phyloP scores from a whole-genome alignment of 2,113 vertebrate genomes.

The Neomonachus schauinslandi region DNA sequence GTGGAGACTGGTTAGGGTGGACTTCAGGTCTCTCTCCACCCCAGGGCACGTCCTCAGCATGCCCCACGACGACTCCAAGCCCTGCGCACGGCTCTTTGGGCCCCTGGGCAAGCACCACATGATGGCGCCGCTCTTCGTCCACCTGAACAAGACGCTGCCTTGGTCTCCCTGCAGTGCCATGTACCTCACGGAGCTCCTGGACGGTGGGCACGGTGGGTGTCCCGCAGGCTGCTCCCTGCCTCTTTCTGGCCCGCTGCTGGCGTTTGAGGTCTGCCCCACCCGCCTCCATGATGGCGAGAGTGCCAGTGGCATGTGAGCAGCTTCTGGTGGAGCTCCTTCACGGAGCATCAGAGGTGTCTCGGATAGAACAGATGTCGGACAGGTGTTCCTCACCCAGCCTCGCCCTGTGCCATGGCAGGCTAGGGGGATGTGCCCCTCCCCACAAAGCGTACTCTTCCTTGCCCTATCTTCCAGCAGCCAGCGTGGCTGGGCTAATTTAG shows the following conservation, averaged over 20 bases:
- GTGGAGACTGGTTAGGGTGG: accelerated
- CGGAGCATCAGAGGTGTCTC: not conserved
- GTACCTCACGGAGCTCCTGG: constrained; percentile 97
- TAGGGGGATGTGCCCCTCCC: not conserved
- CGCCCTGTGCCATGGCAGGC: not conserved
- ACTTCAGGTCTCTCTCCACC: not conserved
- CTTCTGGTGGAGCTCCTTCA: not conserved
- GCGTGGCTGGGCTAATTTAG: not conserved
- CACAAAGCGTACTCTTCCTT: not conserved
- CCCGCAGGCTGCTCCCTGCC: not conserved
- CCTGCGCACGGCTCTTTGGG: constrained; percentile 92
- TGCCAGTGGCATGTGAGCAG: not conserved
- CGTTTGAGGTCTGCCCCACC: not conserved
- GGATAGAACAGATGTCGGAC: not conserved
- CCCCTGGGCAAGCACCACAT: constrained; percentile 90
- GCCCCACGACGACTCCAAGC: constrained; percentile 97
- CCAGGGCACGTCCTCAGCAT: constrained; percentile 97
- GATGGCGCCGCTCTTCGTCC: constrained; percentile 95
- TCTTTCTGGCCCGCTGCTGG: not conserved
- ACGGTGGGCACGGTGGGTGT: constrained; percentile 93
- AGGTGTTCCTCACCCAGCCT: not conserved
- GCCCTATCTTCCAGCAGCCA: not conserved
- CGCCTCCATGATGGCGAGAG: not conserved
- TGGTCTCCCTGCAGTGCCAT: constrained; percentile 98
- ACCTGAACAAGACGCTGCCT: constrained; percentile 92